Evolutionary conservation across 2,888 invertebrate genomes (phyloP).

Genomic region (Oxyteleia sp.): DNA sequence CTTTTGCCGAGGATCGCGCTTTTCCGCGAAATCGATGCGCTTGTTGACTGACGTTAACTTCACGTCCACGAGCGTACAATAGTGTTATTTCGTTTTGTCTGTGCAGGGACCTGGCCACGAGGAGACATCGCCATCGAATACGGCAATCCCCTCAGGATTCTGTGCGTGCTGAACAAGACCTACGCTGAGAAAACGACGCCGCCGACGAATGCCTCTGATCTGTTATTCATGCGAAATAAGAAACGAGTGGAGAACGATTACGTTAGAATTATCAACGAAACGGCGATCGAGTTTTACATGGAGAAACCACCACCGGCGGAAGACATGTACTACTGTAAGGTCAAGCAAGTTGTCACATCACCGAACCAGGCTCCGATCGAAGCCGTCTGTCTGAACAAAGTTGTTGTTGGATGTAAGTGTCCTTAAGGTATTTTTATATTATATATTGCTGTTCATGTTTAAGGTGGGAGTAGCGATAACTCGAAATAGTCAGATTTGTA

Average conservation of each 20-base stretch:
- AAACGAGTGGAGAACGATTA: slow-evolving; percentile 86
- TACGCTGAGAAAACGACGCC: slow-evolving; percentile 86
- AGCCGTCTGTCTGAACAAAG: too few species aligned
- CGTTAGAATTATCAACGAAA: slow-evolving; percentile 89
- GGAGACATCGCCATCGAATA: slow-evolving; percentile 89
- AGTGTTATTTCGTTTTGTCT: slow-evolving; percentile 46
- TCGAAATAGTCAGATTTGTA: too few species aligned
- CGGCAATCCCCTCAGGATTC: slow-evolving; percentile 90
- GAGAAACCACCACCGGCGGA: too few species aligned
- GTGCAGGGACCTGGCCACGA: slow-evolving; percentile 87
- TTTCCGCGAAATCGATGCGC: slow-evolving; percentile 13
- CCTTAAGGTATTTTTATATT: too few species aligned
- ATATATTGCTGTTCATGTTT: too few species aligned
- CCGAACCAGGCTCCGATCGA: too few species aligned
- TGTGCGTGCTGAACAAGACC: slow-evolving; percentile 89
- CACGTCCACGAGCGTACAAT: too few species aligned
- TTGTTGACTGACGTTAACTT: neutral
- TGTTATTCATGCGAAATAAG: slow-evolving; percentile 88
- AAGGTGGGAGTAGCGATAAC: too few species aligned
- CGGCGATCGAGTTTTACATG: slow-evolving; percentile 90
- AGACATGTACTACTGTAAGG: too few species aligned
- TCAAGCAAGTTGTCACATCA: too few species aligned
- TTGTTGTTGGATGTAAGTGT: too few species aligned
- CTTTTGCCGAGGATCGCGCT: slow-evolving; percentile 27
- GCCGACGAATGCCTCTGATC: slow-evolving; percentile 88